Evolutionary conservation across 2,113 vertebrate genomes (phyloP), one percentile per base, ranked within the genome.

Genomic region (Clupea harengus): DNA sequence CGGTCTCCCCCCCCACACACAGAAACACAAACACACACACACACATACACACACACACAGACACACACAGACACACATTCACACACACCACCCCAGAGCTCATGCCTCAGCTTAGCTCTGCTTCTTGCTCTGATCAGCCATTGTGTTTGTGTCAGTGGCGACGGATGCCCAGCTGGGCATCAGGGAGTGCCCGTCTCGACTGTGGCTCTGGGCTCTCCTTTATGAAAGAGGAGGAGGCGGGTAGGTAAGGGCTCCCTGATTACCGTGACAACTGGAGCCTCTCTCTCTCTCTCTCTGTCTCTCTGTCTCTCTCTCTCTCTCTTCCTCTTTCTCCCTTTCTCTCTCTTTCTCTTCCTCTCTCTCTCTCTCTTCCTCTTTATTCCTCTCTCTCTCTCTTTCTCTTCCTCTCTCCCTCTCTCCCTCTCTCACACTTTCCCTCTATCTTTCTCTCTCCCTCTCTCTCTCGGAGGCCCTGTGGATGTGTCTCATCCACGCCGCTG

Each of bases 401-500:
- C 10, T 75, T 4, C 72, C 28, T 15, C 25, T 39, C 28, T 78
- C 72, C 39, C 72, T 75, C 1, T 75, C 25, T 28, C 2, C 9
- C 25, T 32, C 25, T 39, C 2, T 11, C 67, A 32, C 25, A 15
- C 67, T 75, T 0, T 39, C 13, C 25, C 60, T 64, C 52, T 20
- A 2, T 20, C 52, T 54, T 64, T 64, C 9, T 39, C 13, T 57
- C 52, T 85, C 82, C 75, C 25, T 84, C 50, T 28, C 81, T 81
- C 17, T 45, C 32, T 50, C 44, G 85, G 25, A 81, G 81, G 88
- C 87, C 82, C 84, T 45, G 83, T 86, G 83, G 86, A 87, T 88
- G 78, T 86, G 84, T 84, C 89, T 90, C 86, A 90, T 90, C 80
- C 85, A 88, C 85, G 87, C 54, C 82, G 81, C 85, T 91, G 91